Conservation (phyloP, 2,113 vertebrate species). For the Hyperopisus bebe region DNA sequence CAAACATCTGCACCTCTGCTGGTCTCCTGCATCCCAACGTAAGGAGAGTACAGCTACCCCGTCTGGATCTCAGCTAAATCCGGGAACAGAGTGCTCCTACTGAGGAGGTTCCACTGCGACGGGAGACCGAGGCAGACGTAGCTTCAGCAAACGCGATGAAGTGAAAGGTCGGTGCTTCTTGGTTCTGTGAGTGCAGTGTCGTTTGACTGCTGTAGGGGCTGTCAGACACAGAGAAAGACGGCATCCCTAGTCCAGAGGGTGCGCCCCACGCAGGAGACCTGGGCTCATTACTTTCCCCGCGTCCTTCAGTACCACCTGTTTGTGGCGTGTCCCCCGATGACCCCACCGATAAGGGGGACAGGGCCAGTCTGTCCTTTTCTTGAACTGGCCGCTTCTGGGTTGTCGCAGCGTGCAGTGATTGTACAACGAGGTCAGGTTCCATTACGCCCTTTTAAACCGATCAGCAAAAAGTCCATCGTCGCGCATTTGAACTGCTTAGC, state of each 20-base stretch:
- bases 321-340: background rate
- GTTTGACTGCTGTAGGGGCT: background rate
- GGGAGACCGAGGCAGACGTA: background rate
- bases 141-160: background rate
- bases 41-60: background rate
- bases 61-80: background rate
- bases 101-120: background rate
- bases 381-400: background rate
- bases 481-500: background rate
- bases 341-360: background rate
- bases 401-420: background rate
- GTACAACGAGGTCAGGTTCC: background rate
- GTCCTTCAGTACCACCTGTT: background rate
- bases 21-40: background rate
- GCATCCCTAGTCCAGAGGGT: background rate
- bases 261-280: background rate
- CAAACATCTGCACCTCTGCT: background rate
- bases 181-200: background rate
- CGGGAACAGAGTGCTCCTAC: background rate
- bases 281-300: background rate
- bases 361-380: background rate
- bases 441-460: background rate
- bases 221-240: background rate
- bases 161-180: background rate
- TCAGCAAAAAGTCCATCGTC: background rate